Conservation (phyloP, 30 jellyfish, hydroid and myxozoan genomes). For the Phacellophora camtschatica region DNA sequence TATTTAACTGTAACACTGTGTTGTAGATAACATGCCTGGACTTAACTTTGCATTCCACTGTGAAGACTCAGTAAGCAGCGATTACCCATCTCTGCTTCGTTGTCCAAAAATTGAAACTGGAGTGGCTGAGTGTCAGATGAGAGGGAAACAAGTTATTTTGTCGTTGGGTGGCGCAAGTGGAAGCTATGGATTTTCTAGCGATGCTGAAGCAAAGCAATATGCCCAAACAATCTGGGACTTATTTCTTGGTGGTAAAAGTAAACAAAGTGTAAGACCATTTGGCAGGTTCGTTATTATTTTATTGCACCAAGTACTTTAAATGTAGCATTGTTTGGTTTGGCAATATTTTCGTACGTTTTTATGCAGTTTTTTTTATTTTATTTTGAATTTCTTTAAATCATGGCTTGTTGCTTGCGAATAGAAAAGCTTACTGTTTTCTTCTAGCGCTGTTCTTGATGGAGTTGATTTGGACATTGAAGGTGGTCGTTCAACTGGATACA, state of each 20-base stretch:
- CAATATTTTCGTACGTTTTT: no score
- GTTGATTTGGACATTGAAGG: conserved; percentile 96
- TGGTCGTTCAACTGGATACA: conserved; percentile 86
- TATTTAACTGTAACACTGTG: no score
- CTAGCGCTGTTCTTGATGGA: conserved; percentile 97
- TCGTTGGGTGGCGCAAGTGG: conserved; percentile 99
- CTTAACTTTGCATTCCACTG: conserved; percentile 95
- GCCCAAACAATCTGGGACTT: conserved; percentile 89
- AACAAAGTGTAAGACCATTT: conserved; percentile 80
- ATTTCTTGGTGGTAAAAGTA: conserved; percentile 77
- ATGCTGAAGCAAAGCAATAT: conserved; percentile 68
- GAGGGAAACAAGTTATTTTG: conserved; percentile 87
- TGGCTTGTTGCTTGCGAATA: background rate
- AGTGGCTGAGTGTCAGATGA: conserved; percentile 78
- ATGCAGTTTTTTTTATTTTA: no score
- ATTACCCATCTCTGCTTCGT: conserved; percentile 76
- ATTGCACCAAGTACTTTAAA: background rate
- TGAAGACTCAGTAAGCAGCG: conserved; percentile 86
- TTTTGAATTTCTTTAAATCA: background rate
- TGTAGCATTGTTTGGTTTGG: background rate
- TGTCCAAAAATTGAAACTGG: conserved; percentile 88
- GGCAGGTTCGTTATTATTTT: conserved; percentile 68
- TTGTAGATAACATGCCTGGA: conserved; percentile 97
- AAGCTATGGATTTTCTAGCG: conserved; percentile 85
- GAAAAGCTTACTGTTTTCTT: no score